phyloP scores from a whole-genome alignment of 2,888 invertebrate species.

The Myathropa florea region DNA sequence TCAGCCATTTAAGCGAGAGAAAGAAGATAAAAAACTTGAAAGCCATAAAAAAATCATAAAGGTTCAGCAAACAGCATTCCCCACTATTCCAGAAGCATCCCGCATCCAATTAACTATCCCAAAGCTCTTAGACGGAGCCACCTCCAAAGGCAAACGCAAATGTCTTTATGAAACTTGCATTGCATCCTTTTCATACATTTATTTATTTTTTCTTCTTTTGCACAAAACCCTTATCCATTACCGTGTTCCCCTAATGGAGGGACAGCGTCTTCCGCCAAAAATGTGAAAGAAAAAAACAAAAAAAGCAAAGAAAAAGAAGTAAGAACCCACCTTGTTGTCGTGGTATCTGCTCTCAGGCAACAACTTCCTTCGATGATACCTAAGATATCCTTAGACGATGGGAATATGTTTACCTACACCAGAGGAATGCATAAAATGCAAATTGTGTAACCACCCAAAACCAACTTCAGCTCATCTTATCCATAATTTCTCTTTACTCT shows the following conservation, averaged over 20 bases:
- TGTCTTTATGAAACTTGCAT: not conserved
- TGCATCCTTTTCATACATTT: not conserved
- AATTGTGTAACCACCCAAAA: slow-evolving; percentile 34
- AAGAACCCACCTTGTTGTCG: not conserved
- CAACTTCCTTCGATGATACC: not conserved
- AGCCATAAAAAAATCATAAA: not conserved
- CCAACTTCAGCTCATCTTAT: not conserved
- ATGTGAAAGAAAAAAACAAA: not conserved
- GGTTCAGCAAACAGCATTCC: not conserved
- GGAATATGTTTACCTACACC: too few species aligned
- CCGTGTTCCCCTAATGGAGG: not conserved
- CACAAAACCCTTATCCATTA: not conserved
- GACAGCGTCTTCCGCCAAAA: not conserved
- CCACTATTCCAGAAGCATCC: not conserved
- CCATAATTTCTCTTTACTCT: slow-evolving; percentile 14
- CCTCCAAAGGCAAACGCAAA: not conserved
- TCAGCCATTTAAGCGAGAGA: not conserved
- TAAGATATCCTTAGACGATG: slow-evolving; percentile 15
- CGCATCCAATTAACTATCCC: not conserved
- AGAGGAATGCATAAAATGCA: slow-evolving; percentile 54
- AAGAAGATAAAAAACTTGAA: not conserved
- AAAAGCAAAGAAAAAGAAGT: not conserved
- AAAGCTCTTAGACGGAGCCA: not conserved
- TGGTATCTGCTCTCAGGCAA: too few species aligned
- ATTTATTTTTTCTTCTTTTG: not conserved